Conservation (phyloP, 30 jellyfish, hydroid and myxozoan genomes). For the Phacellophora camtschatica region DNA sequence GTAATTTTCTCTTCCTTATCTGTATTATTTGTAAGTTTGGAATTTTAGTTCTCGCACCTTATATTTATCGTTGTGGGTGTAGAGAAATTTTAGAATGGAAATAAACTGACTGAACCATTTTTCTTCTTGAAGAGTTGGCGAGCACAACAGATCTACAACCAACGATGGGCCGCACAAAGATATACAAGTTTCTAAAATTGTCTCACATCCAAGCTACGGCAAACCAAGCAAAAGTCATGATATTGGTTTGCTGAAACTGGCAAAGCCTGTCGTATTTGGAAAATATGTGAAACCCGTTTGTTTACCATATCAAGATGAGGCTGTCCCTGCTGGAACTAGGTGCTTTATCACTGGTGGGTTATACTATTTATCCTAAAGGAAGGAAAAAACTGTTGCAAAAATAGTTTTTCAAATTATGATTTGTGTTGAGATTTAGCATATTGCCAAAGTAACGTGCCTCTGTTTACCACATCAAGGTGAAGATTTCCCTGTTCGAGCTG, state of each 20-base stretch:
- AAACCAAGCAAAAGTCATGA: conserved; percentile 5
- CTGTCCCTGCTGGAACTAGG: conserved; percentile 61
- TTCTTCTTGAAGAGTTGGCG: background rate
- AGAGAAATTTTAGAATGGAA: no score
- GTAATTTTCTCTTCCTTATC: no score
- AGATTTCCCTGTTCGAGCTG: no score
- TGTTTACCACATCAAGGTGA: no score
- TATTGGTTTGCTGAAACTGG: conserved; percentile 53
- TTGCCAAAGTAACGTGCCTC: no score
- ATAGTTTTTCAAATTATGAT: no score
- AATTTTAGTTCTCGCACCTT: no score
- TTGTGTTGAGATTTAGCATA: no score
- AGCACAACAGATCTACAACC: background rate
- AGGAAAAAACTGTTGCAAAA: no score
- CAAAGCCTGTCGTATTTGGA: conserved; percentile 29
- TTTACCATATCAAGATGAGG: conserved; percentile 48
- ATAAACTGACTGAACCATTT: no score
- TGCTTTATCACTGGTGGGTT: conserved; percentile 71
- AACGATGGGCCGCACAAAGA: conserved; percentile 7
- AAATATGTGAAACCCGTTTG: conserved; percentile 55
- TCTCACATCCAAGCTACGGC: conserved; percentile 21
- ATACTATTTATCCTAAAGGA: background rate
- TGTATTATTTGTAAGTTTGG: no score
- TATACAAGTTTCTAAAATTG: conserved; percentile 14
- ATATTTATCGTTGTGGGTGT: no score